Evolutionary conservation across 2,888 invertebrate species (phyloP), one percentile per base, ranked within the genome.

Genomic region (Zaprionus lineosus): DNA sequence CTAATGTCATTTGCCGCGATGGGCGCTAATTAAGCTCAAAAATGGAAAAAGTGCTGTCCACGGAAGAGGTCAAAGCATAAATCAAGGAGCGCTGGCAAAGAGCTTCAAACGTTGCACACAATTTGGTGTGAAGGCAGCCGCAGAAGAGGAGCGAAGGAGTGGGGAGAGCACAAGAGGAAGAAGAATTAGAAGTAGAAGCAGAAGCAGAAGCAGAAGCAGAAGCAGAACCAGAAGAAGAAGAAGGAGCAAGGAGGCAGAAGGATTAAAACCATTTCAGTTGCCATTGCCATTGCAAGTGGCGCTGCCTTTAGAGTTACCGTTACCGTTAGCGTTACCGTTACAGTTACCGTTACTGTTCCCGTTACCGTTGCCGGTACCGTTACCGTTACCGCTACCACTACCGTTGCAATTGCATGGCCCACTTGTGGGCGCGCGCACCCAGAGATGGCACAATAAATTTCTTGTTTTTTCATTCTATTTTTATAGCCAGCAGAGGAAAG

Each of bases 11-110:
- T 77, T 66, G 59, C 84, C 55, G 68, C 77, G 36, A 65, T 64
- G 78, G 58, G 43, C 67, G 82, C 84, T 78, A 84, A 78, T 78
- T 78, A 84, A 84, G 78, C 84, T 77, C 51, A 84, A 67, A 77
- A 75, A 63, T 47, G 55, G 59, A 48, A 68, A 74, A 59, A 71
- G 58, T 56, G 64, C 73, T 63, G 77, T 69, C 65, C 65, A 68
- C 76, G 81, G 81, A 75, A 75, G 79, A 75, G 77, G 77, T 83
- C 84, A 84, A 77, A 79, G 73, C 84, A 79, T 84, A 84, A 77
- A 77, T 77, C 81, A 84, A 59, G 60, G 29, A 37, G 52, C 51
- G 47, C 61, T 29, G 29, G 16, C 43, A 50, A 26, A 37, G 40
- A 36, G 21, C 9, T 39, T 28, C 40, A 26, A 19, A n/a, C n/a